These are phyloP conservation scores for Stomorhina lunata DNA, from an alignment of 2,888 invertebrate genomes.

Conservation along the genomic window DNA sequence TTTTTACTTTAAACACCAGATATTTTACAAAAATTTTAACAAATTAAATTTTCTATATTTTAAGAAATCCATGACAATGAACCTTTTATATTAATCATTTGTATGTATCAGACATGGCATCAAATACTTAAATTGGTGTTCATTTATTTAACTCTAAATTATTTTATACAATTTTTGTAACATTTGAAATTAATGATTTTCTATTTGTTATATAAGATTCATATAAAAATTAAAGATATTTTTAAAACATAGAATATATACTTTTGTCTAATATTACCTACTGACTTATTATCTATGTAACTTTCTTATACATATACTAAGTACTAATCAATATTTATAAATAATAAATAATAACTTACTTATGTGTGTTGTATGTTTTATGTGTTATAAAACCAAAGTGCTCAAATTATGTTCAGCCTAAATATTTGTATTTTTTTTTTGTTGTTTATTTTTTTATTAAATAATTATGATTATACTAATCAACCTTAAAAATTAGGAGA, in stretches of 20 bases:
- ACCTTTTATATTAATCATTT: too few species aligned
- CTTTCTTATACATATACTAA: neutral
- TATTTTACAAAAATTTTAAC: neutral
- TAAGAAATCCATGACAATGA: neutral
- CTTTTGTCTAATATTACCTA: constrained; percentile 16
- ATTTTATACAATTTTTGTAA: neutral
- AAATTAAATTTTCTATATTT: neutral
- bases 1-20: too few species aligned
- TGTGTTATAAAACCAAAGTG: constrained; percentile 60
- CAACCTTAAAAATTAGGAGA: constrained; percentile 29
- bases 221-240: neutral
- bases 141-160: neutral
- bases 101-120: too few species aligned
- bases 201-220: neutral
- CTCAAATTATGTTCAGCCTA: constrained; percentile 62
- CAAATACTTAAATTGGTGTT: too few species aligned
- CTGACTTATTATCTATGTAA: neutral
- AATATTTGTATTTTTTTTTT: constrained; percentile 49
- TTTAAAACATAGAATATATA: neutral
- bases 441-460: constrained; percentile 34
- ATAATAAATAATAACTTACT: too few species aligned
- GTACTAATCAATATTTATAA: constrained; percentile 49
- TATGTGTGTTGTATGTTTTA: constrained; percentile 42
- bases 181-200: too few species aligned
- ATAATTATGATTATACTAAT: neutral